phyloP scores from a whole-genome alignment of 2,113 vertebrate genomes.

The Peromyscus californicus region DNA sequence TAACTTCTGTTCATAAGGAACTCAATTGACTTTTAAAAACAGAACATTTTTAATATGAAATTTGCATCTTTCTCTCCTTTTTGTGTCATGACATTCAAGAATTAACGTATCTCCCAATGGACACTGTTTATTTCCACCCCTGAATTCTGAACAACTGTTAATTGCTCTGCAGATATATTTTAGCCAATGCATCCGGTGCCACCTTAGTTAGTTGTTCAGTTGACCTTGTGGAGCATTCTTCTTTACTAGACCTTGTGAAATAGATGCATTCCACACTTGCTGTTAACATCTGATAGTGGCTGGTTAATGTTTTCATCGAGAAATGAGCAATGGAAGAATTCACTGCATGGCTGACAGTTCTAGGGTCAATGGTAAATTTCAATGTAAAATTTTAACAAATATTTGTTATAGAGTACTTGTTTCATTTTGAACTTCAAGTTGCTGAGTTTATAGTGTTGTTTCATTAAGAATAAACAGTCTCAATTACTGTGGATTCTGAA shows the following conservation, averaged over 20 bases:
- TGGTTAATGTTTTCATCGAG: conserved; percentile 60
- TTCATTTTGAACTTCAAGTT: conserved; percentile 42
- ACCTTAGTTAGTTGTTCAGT: conserved; percentile 65
- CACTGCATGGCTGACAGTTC: neutral
- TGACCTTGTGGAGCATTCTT: conserved; percentile 64
- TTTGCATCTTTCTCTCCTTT: neutral
- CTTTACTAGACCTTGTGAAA: conserved; percentile 54
- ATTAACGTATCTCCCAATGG: neutral
- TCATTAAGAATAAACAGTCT: neutral
- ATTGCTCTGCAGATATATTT: conserved; percentile 55
- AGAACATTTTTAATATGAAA: conserved; percentile 14
- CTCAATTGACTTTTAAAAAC: conserved; percentile 18
- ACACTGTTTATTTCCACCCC: conserved; percentile 54
- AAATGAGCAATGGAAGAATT: conserved; percentile 23
- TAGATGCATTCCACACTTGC: conserved; percentile 35
- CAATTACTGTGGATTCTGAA: neutral
- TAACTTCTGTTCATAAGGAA: neutral
- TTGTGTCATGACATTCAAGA: neutral
- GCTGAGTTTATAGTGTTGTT: neutral
- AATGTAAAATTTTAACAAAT: conserved; percentile 53
- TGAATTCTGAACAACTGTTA: conserved; percentile 42
- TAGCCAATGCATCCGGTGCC: conserved; percentile 13
- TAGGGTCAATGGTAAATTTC: conserved; percentile 2
- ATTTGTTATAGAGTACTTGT: neutral
- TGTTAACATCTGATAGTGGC: conserved; percentile 42